Evolutionary conservation across 2,113 vertebrate genomes (phyloP), one percentile per base, ranked within the genome.

Genomic region (Laticauda laticaudata): DNA sequence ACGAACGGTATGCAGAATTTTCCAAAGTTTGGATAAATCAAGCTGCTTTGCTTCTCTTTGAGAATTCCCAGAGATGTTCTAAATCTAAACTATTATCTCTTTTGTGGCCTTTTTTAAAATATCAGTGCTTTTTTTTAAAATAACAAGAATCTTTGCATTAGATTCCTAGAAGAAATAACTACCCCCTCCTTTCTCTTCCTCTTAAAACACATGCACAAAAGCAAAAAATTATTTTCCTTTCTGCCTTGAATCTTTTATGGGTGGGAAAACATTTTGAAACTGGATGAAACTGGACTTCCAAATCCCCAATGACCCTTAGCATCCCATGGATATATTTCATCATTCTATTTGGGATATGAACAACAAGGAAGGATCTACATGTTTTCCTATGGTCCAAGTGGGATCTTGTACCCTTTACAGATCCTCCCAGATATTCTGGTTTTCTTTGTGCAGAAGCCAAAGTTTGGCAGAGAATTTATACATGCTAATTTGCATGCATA

Each of bases 241-340:
- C 2, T 1, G 0, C 0, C 6, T 86, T 10, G 12, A 43, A 0
- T 53, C 21, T 29, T 55, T 11, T 59, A 86, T 61, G 21, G 81
- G 91, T 90, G 34, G 56, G 51, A 54, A 90, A 95, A 11, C 29
- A 92, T 92, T 90, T 88, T 90, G 24, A 91, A 94, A 95, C 2
- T 43, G 81, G 90, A 57, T 59, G 91, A 75, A 85, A 43, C 69
- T 2, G 5, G 11, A 59, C 2, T 51, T 59, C 69, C 69, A 90
- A 59, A 34, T 56, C 26, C 57, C 69, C 29, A n/a, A 0, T 59
- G 64, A 92, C 53, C 26, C 88, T 51, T 57, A 55, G 12, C 29
- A 93, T 95, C 20, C 69, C 11, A 45, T n/a, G 3, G 7, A 53
- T 43, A 1, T 39, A 88, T 94, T 92, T 55, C 59, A 92, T 53